A percentile compares a stretch with the other conserved stretches of the same genome.
Evolutionary conservation across 2,888 invertebrate genomes (phyloP).

Genomic region (Eilema griseolum): DNA sequence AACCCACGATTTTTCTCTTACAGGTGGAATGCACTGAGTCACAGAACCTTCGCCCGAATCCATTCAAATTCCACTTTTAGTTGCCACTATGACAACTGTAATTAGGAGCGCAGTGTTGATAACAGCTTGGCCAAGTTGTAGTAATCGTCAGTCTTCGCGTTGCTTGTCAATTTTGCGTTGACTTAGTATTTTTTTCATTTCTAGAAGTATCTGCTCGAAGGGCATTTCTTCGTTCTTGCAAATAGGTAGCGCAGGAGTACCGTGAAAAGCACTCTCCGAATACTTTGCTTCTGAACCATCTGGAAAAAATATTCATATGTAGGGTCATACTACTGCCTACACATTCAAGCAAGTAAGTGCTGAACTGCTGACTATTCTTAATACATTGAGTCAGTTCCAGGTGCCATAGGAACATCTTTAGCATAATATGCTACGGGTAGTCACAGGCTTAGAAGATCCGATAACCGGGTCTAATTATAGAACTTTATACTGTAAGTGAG

Average conservation of each 20-base stretch:
- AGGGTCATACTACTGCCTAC: neutral
- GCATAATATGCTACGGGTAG: too few species aligned
- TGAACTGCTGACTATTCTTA: too few species aligned
- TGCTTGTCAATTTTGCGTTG: conserved; percentile 82
- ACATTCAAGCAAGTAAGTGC: neutral
- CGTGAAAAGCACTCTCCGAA: conserved; percentile 80
- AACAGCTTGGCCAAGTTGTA: conserved; percentile 30
- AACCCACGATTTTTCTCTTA: too few species aligned
- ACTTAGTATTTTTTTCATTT: conserved; percentile 88
- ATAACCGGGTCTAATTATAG: too few species aligned
- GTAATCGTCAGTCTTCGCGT: conserved; percentile 73
- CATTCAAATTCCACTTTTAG: too few species aligned
- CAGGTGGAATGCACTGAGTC: too few species aligned
- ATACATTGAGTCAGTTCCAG: too few species aligned
- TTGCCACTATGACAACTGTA: conserved; percentile 44
- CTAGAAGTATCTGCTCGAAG: conserved; percentile 89
- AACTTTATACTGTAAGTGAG: too few species aligned
- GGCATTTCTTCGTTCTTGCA: conserved; percentile 81
- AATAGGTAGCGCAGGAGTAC: conserved; percentile 60
- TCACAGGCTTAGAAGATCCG: too few species aligned
- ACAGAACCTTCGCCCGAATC: too few species aligned
- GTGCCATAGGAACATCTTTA: too few species aligned
- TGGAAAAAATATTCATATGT: conserved; percentile 43
- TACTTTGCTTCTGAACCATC: conserved; percentile 82
- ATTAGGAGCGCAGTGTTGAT: conserved; percentile 29